phyloP scores from a whole-genome alignment of 2,888 invertebrate genomes.

The Drosophila koepferae region DNA sequence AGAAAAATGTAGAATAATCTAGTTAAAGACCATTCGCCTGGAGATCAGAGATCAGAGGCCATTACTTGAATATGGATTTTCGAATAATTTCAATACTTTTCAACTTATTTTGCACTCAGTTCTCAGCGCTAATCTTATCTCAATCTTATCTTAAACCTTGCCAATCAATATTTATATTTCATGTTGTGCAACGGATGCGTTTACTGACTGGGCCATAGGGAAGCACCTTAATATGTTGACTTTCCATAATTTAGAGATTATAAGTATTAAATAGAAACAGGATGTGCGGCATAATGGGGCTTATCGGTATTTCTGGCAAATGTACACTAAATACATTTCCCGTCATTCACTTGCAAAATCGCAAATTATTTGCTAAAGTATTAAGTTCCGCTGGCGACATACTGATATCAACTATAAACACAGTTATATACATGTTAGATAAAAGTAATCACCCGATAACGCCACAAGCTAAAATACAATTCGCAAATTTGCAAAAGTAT shows the following conservation, averaged over 20 bases:
- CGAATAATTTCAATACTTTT: not conserved
- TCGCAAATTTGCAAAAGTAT: constrained; percentile 13
- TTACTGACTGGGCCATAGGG: not conserved
- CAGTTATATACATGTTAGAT: constrained; percentile 23
- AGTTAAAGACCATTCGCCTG: not conserved
- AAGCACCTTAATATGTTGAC: constrained; percentile 3
- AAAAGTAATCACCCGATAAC: constrained; percentile 48
- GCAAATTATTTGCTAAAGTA: constrained; percentile 8
- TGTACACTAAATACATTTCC: constrained; percentile 19
- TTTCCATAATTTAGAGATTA: constrained; percentile 24
- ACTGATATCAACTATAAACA: constrained; percentile 34
- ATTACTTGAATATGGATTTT: not conserved
- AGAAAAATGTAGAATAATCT: constrained; percentile 27
- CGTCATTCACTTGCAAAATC: constrained; percentile 5
- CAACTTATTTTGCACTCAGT: not conserved
- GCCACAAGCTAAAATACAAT: constrained; percentile 7
- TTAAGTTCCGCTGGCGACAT: constrained; percentile 27
- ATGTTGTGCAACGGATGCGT: not conserved
- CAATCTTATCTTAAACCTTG: constrained; percentile 2
- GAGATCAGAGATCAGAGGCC: not conserved
- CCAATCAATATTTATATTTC: not conserved
- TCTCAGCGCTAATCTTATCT: constrained; percentile 8
- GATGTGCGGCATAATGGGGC: constrained; percentile 30
- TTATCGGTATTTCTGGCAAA: constrained; percentile 7
- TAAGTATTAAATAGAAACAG: constrained; percentile 22